A percentile compares a stretch with the other conserved stretches of the same genome.
These are phyloP conservation scores for Podarcis siculus DNA, from an alignment of 2,797 vertebrate species.

Conservation along the genomic window DNA sequence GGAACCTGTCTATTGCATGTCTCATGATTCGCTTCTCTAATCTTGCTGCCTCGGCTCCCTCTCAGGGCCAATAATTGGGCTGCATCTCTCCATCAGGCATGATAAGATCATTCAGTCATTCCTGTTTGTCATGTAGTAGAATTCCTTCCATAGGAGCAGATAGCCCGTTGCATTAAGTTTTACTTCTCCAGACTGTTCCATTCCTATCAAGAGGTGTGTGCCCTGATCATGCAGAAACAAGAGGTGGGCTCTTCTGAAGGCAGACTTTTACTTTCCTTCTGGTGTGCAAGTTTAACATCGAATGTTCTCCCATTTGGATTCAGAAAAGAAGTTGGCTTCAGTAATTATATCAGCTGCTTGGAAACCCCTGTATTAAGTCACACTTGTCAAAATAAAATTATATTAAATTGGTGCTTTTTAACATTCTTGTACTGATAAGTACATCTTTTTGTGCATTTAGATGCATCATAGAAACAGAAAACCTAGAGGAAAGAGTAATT, in stretches of 20 bases:
- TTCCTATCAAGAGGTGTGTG: background rate
- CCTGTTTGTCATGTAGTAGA: background rate
- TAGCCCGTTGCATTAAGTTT: background rate
- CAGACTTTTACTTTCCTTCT: too few species aligned
- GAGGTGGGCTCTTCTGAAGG: background rate
- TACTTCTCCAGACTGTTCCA: background rate
- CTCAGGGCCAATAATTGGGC: background rate
- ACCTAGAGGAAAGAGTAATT: slow-evolving; percentile 92
- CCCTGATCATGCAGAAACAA: background rate
- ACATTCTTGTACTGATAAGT: background rate
- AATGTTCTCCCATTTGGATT: background rate
- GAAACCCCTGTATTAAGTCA: background rate
- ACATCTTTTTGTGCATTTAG: slow-evolving; percentile 74
- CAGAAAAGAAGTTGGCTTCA: background rate
- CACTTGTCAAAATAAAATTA: background rate
- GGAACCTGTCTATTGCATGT: background rate
- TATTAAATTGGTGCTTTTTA: slow-evolving; percentile 26
- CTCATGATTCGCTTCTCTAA: background rate
- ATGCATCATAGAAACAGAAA: slow-evolving; percentile 95
- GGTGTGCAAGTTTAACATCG: background rate
- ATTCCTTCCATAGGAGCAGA: background rate
- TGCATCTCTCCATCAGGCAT: background rate
- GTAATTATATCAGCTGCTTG: background rate
- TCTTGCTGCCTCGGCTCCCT: background rate
- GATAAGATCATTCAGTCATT: background rate